Evolutionary conservation across 2,888 invertebrate species (phyloP).

Genomic region (Himalopsyche kuldschensis): DNA sequence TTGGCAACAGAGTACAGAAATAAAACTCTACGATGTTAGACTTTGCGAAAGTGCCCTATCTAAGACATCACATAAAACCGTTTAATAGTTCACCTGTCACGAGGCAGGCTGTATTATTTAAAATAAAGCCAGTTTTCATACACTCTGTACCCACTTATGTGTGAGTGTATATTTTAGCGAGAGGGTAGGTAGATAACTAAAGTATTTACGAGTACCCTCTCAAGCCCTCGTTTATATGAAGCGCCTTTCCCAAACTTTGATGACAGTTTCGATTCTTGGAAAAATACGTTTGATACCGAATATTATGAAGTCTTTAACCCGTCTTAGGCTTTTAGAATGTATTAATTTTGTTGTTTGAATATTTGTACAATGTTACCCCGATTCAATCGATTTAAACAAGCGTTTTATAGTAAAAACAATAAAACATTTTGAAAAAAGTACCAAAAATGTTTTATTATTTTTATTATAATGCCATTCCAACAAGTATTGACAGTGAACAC

Average conservation of each 20-base stretch:
- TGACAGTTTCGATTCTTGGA: not conserved
- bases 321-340: not conserved
- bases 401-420: too few relatives aligned
- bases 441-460: too few relatives aligned
- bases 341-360: too few relatives aligned
- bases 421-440: too few relatives aligned
- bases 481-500: too few relatives aligned
- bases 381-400: too few relatives aligned
- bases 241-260: not conserved
- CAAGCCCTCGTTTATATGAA: not conserved
- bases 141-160: not conserved
- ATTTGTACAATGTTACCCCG: too few relatives aligned
- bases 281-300: not conserved
- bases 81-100: not conserved
- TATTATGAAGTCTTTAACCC: not conserved
- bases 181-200: conserved; percentile 12
- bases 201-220: conserved; percentile 24
- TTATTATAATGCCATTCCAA: too few relatives aligned
- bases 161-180: not conserved
- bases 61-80: not conserved
- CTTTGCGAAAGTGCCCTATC: too few relatives aligned
- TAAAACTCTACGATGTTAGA: too few relatives aligned
- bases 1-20: too few relatives aligned
- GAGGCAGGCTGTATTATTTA: not conserved
- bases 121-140: not conserved